Percentiles rank a stretch among this genome's conserved stretches.
phyloP scores from a whole-genome alignment of 2,888 invertebrate species.

The Cryptus armator region DNA sequence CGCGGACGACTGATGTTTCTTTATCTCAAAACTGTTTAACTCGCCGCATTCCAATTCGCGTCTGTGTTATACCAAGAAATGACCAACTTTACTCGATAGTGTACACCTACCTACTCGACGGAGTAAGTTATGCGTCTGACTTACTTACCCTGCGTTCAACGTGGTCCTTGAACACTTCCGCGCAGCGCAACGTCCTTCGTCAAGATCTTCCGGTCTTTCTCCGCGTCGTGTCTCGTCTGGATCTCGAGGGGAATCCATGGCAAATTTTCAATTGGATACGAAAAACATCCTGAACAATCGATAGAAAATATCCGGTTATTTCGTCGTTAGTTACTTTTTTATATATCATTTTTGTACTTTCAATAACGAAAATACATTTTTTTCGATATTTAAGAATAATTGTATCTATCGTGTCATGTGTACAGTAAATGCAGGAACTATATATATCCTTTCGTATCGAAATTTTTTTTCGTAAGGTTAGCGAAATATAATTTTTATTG shows the following conservation, averaged over 20 bases:
- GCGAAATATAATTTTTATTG: background rate
- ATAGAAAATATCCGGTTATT: background rate
- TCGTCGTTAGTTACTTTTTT: background rate
- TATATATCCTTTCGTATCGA: background rate
- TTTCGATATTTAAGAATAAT: background rate
- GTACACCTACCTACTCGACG: constrained; percentile 61
- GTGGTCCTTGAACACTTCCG: constrained; percentile 67
- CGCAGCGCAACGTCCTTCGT: constrained; percentile 58
- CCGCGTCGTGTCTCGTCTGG: constrained; percentile 30
- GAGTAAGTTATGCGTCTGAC: constrained; percentile 64
- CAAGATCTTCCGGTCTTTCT: constrained; percentile 63
- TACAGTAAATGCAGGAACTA: no score
- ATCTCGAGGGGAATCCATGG: constrained; percentile 55
- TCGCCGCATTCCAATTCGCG: constrained; percentile 55
- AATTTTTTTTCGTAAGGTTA: background rate
- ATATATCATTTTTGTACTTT: no score
- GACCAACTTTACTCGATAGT: background rate
- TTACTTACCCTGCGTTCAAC: constrained; percentile 65
- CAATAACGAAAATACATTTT: background rate
- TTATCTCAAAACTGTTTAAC: constrained; percentile 56
- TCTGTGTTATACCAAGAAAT: constrained; percentile 11
- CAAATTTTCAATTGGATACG: constrained; percentile 48
- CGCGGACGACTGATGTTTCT: constrained; percentile 55
- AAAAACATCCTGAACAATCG: constrained; percentile 30
- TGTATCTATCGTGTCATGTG: no score